phyloP scores from a whole-genome alignment of 2,888 invertebrate genomes.

The Scelioninae gen. 1 region DNA sequence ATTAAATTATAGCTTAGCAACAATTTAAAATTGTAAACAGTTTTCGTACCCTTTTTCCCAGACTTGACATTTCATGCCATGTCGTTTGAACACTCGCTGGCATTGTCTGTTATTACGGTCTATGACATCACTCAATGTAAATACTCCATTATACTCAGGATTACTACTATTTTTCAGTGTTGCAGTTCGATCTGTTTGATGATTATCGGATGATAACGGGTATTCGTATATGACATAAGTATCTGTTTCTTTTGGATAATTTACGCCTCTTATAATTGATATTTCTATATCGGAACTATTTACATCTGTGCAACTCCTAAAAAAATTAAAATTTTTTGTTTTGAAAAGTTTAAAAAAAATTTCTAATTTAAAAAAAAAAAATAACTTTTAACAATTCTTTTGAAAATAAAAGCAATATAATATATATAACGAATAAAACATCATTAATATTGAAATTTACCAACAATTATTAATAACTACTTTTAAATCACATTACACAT shows the following conservation, averaged over 20 bases:
- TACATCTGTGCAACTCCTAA: conserved; percentile 94
- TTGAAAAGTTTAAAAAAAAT: too few relatives aligned
- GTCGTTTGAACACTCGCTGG: conserved; percentile 83
- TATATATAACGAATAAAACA: too few relatives aligned
- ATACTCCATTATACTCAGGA: conserved; percentile 94
- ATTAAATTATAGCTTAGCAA: background rate
- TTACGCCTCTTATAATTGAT: conserved; percentile 93
- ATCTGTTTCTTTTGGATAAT: conserved; percentile 95
- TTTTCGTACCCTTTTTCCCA: conserved; percentile 93
- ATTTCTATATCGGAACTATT: conserved; percentile 96
- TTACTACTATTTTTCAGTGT: conserved; percentile 93
- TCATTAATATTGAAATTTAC: too few relatives aligned
- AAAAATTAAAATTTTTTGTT: too few relatives aligned
- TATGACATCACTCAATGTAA: conserved; percentile 88
- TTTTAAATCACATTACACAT: background rate
- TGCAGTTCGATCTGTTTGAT: conserved; percentile 90
- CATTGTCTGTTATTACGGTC: conserved; percentile 92
- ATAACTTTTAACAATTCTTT: too few relatives aligned
- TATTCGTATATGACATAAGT: conserved; percentile 97
- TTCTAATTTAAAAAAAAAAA: too few relatives aligned
- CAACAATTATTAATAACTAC: too few relatives aligned
- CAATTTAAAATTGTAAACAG: background rate
- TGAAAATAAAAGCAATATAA: too few relatives aligned
- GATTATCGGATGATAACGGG: conserved; percentile 93
- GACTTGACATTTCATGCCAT: conserved; percentile 92